phyloP scores from a whole-genome alignment of 2,888 invertebrate species.

The Brachypalpus laphriformis region DNA sequence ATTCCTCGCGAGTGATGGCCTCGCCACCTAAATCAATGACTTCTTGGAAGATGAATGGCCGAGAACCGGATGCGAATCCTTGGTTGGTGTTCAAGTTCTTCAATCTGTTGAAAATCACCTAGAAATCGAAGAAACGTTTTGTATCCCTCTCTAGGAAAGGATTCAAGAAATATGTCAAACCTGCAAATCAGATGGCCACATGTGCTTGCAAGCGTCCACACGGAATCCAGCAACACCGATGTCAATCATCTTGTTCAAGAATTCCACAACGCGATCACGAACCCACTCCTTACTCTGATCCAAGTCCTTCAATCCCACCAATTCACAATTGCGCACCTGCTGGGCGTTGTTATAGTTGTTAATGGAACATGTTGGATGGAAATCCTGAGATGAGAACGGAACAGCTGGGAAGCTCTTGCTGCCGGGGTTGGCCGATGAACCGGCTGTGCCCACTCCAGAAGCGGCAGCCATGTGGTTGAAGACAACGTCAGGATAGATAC shows the following conservation, averaged over 20 bases:
- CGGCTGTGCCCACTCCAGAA: conserved; percentile 84
- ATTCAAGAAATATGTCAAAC: not conserved
- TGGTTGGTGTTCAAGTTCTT: conserved; percentile 86
- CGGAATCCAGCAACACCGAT: conserved; percentile 94
- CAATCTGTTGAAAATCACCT: conserved; percentile 84
- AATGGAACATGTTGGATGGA: conserved; percentile 87
- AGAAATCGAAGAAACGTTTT: conserved; percentile 81
- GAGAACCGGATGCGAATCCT: conserved; percentile 86
- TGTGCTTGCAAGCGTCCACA: conserved; percentile 91
- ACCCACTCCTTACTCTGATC: conserved; percentile 85
- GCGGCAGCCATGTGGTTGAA: conserved; percentile 91
- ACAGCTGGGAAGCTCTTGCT: conserved; percentile 85
- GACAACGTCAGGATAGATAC: conserved; percentile 91
- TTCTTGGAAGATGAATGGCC: conserved; percentile 89
- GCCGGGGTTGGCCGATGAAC: conserved; percentile 83
- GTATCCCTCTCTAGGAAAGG: not conserved
- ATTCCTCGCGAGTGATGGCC: conserved; percentile 83
- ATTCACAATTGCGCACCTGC: conserved; percentile 88
- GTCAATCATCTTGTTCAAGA: conserved; percentile 81
- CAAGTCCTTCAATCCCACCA: conserved; percentile 90
- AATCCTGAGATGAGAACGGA: conserved; percentile 87
- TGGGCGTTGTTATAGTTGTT: conserved; percentile 86
- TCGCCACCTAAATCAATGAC: conserved; percentile 88
- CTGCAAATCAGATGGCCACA: conserved; percentile 90
- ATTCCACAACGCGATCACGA: conserved; percentile 77